Base-by-base conservation (phyloP, 2,888 invertebrate genomes). In the Parnassius apollo region DNA sequence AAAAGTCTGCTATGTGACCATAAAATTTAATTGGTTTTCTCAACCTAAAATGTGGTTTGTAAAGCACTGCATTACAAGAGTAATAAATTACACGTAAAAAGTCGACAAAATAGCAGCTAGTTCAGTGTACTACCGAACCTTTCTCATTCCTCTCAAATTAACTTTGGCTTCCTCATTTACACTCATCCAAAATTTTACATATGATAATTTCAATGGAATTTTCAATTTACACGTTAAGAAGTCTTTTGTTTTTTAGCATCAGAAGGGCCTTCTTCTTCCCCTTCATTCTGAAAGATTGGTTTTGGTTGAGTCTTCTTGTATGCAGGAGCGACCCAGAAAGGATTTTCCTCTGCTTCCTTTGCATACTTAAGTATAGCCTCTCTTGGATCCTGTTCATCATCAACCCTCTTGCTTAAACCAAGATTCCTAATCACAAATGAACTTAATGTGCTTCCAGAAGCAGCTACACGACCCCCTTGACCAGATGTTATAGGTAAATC, bases 401-500 rank as follows among this genome's bases (percentile, higher is more conserved):
- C 96, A 0, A 98, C 96, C 54, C 97, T 93, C 74, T 98, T 98
- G 77, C 98, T 98, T 9, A 98, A 91, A 0, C 99, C 99, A 61
- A 99, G 93, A 81, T 99, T 98, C 65, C 99, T 94, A 55, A 99
- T 98, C 9, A 99, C 98, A 81, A 97, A 99, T 1, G 99, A 98
- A 71, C 98, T 98, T 0, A 99, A 91, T 0, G 99, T 99, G 61
- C 98, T 98, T 2, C 98, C 98, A 42, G 98, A 98, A 0, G 97
- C 96, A 0, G 98, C 98, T 0, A 99, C 96, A 65, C 99, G 93
- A 0, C 99, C 99, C 44, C 99, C 99, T 72, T 96, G 96, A 0
- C 96, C 97, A 0, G 96, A 97, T 2, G 97, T 97, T 58, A 97
- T 97, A 0, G 97, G 97, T 54, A 97, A 84, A 82, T 97, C 97